Conservation (phyloP, 2,113 vertebrate species). For the Formicarius rufipectus region DNA sequence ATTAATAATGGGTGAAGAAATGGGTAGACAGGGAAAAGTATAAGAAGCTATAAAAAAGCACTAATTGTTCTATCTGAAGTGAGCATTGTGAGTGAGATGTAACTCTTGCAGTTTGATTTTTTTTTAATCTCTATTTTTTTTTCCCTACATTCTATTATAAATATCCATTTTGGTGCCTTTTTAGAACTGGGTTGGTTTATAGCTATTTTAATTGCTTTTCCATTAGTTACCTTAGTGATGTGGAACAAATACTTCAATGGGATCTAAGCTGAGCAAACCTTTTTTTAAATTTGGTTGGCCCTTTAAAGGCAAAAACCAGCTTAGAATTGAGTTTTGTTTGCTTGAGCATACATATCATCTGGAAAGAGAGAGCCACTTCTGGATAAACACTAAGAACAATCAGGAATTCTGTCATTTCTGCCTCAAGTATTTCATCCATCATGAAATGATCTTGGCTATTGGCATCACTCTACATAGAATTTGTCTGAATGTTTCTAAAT, state of each 20-base stretch:
- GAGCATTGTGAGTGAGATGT: neutral
- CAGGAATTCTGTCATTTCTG: neutral
- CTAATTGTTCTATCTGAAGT: slow-evolving; percentile 19
- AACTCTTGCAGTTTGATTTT: neutral
- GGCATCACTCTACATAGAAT: neutral
- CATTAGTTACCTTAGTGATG: slow-evolving; percentile 33
- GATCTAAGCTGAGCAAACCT: neutral
- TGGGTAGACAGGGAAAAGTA: neutral
- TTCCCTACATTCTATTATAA: neutral
- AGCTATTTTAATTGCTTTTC: slow-evolving; percentile 31
- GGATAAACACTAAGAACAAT: neutral
- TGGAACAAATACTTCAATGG: slow-evolving; percentile 20
- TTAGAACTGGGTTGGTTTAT: neutral
- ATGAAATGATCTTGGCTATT: neutral
- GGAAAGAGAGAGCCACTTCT: neutral
- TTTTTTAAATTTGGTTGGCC: neutral
- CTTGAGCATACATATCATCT: neutral
- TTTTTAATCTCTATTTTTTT: neutral
- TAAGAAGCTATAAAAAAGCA: neutral
- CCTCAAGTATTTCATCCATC: neutral
- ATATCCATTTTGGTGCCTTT: neutral
- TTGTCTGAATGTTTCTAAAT: neutral
- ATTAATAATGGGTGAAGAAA: slow-evolving; percentile 7
- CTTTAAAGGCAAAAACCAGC: neutral
- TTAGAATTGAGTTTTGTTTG: neutral